A percentile compares a stretch with the other conserved stretches of the same genome.
These are phyloP conservation scores for Nymphalis io DNA, from an alignment of 1,140 invertebrate species.

Conservation along the genomic window DNA sequence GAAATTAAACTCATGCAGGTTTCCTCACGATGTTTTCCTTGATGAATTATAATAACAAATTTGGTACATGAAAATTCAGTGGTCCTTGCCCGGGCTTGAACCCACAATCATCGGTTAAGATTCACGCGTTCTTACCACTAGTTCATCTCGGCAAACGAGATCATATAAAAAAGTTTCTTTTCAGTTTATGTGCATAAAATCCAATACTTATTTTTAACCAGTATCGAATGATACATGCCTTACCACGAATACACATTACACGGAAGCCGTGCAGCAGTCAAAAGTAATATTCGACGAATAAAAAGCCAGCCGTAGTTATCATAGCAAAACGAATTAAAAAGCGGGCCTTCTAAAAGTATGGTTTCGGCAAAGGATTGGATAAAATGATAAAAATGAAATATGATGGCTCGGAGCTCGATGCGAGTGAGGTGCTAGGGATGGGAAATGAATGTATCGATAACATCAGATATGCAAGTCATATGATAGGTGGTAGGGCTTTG, in stretches of 20 bases:
- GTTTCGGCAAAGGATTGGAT: slow-evolving; percentile 75
- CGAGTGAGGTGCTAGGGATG: slow-evolving; percentile 44
- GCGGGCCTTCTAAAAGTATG: slow-evolving; percentile 67
- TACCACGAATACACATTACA: slow-evolving; percentile 34
- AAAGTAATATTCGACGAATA: slow-evolving; percentile 70
- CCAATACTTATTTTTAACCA: too few relatives aligned
- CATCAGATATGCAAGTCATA: neutral
- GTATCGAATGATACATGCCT: slow-evolving; percentile 32
- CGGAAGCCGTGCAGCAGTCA: slow-evolving; percentile 55
- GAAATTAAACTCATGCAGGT: too few relatives aligned
- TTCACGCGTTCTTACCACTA: too few relatives aligned
- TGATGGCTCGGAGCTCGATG: slow-evolving; percentile 52
- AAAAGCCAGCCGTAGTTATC: slow-evolving; percentile 61
- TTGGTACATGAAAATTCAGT: too few relatives aligned
- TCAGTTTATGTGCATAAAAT: too few relatives aligned
- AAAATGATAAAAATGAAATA: slow-evolving; percentile 77
- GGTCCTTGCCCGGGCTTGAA: too few relatives aligned
- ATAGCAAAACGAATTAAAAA: slow-evolving; percentile 75
- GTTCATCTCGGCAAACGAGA: too few relatives aligned
- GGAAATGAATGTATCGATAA: slow-evolving; percentile 24
- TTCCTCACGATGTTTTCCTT: too few relatives aligned
- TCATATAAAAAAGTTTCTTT: too few relatives aligned
- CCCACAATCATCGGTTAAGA: too few relatives aligned
- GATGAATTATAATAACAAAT: too few relatives aligned
- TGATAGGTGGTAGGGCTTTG: too few relatives aligned